Evolutionary conservation across 1,140 invertebrate genomes (phyloP), one percentile per base, ranked within the genome.

Genomic region (Melipona quadrifasciata): DNA sequence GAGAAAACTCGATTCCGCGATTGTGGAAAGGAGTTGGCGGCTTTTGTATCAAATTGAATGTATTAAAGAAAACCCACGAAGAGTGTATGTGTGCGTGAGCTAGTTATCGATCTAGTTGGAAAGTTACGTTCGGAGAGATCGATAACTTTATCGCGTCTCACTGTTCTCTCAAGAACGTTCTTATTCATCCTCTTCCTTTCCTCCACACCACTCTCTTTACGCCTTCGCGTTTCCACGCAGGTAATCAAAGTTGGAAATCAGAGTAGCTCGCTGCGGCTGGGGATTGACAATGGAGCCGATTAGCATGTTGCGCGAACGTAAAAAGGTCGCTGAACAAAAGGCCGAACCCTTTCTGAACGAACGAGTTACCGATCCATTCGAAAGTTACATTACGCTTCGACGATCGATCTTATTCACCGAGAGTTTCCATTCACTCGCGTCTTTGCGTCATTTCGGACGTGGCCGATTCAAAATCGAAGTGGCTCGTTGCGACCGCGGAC

Each of bases 241-340:
- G n/a, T n/a, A n/a, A 47, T 47, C 39, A 47, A 6, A 14, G 12
- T n/a, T 31, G 31, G 31, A 61, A n/a, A 47, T 47, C 39, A 47
- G 39, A 14, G 12, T n/a, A 24, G 24, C n/a, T 61, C 1, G 58
- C 39, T 39, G 76, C 53, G 24, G 12, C 8, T 47, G 21, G 21
- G 67, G 47, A 78, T 78, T 53, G 31, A 67, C 21, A 67, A 53
- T 78, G 61, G n/a, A 53, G 47, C 47, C 67, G n/a, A 61, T 78
- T 78, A 78, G 64, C 27, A 31, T 78, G 47, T 78, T 34, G 61
- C 53, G 53, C 67, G 67, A 78, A 78, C 67, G 39, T 47, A 47
- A 47, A 47, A 10, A 10, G 6, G 39, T 8, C 39, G 39, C 6
- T 0, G 39, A 8, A 47, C 39, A 47, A 47, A 65, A 57, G 55